phyloP scores from a whole-genome alignment of 2,797 vertebrate species.

The Threskiornis aethiopicus region DNA sequence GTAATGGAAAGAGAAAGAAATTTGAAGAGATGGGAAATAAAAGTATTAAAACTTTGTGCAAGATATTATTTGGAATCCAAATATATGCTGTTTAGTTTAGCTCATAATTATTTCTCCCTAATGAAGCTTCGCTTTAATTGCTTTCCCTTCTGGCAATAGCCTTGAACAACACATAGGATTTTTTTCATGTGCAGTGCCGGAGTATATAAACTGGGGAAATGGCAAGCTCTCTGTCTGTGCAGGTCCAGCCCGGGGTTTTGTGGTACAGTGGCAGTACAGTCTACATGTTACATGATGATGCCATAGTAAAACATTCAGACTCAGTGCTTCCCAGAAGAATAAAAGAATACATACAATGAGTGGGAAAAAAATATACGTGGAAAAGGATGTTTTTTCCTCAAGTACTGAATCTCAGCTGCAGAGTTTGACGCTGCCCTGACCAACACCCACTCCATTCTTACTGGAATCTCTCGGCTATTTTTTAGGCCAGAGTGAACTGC shows the following conservation, averaged over 20 bases:
- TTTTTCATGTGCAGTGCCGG: neutral
- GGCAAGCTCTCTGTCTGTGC: neutral
- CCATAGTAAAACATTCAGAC: conserved; percentile 16
- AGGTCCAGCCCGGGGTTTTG: neutral
- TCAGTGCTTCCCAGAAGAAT: conserved; percentile 28
- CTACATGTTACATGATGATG: neutral
- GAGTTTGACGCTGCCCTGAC: neutral
- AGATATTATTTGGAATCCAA: neutral
- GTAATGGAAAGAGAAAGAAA: neutral
- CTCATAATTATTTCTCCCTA: neutral
- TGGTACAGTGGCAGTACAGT: neutral
- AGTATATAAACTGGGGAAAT: neutral
- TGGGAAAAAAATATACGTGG: conserved; percentile 20
- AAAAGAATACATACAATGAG: conserved; percentile 27
- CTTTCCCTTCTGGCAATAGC: neutral
- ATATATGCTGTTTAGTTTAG: neutral
- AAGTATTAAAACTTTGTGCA: neutral
- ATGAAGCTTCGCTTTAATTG: neutral
- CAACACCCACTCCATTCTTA: neutral
- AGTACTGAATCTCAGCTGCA: neutral
- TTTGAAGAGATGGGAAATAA: neutral
- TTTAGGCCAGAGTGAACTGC: neutral
- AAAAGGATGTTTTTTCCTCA: conserved; percentile 27
- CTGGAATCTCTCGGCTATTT: neutral
- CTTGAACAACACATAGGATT: neutral